A percentile compares a stretch with the other conserved stretches of the same genome.
Conservation (phyloP, 2,888 invertebrate genomes). For the Philaethria dido region DNA sequence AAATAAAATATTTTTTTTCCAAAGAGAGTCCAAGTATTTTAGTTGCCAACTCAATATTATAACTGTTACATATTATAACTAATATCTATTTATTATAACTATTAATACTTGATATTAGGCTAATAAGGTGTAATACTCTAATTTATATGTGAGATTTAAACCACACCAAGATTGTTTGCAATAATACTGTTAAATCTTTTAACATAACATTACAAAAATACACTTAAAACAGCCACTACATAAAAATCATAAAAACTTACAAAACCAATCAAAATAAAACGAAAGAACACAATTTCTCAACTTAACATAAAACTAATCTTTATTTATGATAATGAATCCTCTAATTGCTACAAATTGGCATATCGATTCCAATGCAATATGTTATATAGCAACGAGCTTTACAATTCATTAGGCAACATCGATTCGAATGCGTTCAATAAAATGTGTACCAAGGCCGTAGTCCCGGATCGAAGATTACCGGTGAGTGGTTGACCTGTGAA, state of each 20-base stretch:
- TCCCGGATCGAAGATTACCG: constrained; percentile 73
- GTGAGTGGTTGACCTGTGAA: constrained; percentile 79
- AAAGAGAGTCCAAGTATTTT: no score
- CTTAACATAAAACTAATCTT: constrained; percentile 7
- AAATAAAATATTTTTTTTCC: no score
- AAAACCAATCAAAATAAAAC: not conserved
- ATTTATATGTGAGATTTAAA: no score
- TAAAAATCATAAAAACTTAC: not conserved
- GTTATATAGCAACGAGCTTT: constrained; percentile 24
- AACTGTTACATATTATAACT: no score
- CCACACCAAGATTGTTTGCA: no score
- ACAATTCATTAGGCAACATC: constrained; percentile 55
- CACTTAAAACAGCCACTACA: not conserved
- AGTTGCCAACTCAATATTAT: no score
- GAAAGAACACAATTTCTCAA: constrained; percentile 11
- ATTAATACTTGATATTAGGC: no score
- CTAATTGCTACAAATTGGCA: constrained; percentile 20
- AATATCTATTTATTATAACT: no score
- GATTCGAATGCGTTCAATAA: constrained; percentile 57
- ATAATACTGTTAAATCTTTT: no score
- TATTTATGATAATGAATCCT: constrained; percentile 18
- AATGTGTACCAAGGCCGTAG: constrained; percentile 71
- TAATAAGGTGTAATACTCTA: no score
- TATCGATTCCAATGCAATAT: constrained; percentile 16
- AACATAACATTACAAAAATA: not conserved